Conservation (phyloP, 2,888 invertebrate genomes). For the Tholera decimalis region DNA sequence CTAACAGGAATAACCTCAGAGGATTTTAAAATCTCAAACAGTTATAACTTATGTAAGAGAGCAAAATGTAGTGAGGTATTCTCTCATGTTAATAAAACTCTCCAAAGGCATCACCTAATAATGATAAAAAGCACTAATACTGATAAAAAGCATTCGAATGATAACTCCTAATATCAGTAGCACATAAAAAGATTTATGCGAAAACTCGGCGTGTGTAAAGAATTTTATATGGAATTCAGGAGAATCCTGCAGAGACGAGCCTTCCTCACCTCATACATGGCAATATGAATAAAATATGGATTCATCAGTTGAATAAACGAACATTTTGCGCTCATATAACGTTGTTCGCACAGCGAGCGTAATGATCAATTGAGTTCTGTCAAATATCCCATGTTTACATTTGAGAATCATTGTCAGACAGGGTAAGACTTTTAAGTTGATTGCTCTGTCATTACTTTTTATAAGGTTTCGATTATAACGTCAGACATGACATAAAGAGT, state of each 20-base stretch:
- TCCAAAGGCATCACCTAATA: slow-evolving; percentile 24
- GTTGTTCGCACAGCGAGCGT: slow-evolving; percentile 72
- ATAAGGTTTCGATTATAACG: slow-evolving; percentile 25
- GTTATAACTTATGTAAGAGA: not conserved
- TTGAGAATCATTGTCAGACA: slow-evolving; percentile 52
- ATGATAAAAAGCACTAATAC: slow-evolving; percentile 37
- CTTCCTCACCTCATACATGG: slow-evolving; percentile 75
- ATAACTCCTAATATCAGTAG: slow-evolving; percentile 58
- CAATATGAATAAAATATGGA: slow-evolving; percentile 88
- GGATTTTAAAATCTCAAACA: not conserved
- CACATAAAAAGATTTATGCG: slow-evolving; percentile 68
- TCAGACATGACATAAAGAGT: no score
- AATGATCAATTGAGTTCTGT: slow-evolving; percentile 75
- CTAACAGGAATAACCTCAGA: no score
- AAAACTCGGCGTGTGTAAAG: slow-evolving; percentile 66
- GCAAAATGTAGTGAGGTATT: not conserved
- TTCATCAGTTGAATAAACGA: slow-evolving; percentile 87
- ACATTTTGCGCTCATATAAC: slow-evolving; percentile 78
- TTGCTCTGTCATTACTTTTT: slow-evolving; percentile 35
- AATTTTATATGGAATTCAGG: slow-evolving; percentile 72
- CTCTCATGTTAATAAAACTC: not conserved
- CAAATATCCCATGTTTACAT: slow-evolving; percentile 63
- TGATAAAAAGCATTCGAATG: slow-evolving; percentile 45
- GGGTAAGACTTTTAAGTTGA: slow-evolving; percentile 38
- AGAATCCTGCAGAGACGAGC: slow-evolving; percentile 67